These are phyloP conservation scores for Calameuta idolon DNA, from an alignment of 2,888 invertebrate genomes.

Conservation along the genomic window DNA sequence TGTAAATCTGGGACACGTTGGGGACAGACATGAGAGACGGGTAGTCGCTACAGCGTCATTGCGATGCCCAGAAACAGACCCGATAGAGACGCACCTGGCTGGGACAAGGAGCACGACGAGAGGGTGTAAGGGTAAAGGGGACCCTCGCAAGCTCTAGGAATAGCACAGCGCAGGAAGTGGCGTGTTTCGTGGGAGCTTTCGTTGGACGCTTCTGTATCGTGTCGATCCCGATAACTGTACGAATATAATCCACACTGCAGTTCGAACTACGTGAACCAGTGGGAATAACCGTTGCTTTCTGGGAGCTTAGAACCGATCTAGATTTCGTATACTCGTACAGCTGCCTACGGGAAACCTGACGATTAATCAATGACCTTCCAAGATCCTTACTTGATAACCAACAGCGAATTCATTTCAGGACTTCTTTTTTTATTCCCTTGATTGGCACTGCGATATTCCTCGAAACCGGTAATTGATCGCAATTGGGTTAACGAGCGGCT, in stretches of 20 bases:
- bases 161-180: slow-evolving; percentile 8
- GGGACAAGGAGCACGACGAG: background rate
- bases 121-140: background rate
- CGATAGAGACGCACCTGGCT: background rate
- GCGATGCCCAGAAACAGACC: background rate
- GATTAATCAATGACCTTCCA: background rate
- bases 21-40: background rate
- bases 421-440: background rate
- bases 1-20: background rate
- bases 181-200: slow-evolving; percentile 6
- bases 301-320: background rate
- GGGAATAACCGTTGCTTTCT: background rate
- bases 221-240: slow-evolving; percentile 2
- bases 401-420: background rate
- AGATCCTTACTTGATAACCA: background rate
- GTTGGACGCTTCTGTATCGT: slow-evolving; percentile 1
- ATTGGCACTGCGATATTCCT: background rate
- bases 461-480: background rate
- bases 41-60: background rate
- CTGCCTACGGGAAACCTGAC: background rate
- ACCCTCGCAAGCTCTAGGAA: slow-evolving; percentile 5
- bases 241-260: background rate
- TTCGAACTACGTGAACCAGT: background rate
- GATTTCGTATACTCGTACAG: background rate
- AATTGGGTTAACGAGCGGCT: background rate